Evolutionary conservation across 1,140 invertebrate species (phyloP).

Genomic region (Nomia melanderi): DNA sequence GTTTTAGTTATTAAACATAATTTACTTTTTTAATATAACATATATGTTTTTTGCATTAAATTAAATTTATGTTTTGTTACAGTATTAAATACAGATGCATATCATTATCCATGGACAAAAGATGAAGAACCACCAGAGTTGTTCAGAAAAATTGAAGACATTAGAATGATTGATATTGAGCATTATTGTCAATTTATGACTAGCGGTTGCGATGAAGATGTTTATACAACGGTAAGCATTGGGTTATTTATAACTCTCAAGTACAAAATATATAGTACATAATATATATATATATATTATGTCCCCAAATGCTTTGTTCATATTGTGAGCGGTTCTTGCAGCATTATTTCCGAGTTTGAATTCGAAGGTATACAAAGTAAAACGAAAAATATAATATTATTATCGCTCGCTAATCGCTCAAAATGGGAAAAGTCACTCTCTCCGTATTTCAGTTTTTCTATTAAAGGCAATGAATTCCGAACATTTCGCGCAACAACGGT

Average conservation of each 20-base stretch:
- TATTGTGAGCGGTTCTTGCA: too few relatives aligned
- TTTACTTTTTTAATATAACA: neutral
- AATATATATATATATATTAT: too few relatives aligned
- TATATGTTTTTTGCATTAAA: constrained; percentile 11
- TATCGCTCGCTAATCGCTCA: too few relatives aligned
- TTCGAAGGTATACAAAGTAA: too few relatives aligned
- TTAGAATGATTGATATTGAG: constrained; percentile 85
- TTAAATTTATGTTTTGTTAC: constrained; percentile 19
- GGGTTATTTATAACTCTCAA: neutral
- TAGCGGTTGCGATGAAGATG: neutral
- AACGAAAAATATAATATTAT: too few relatives aligned
- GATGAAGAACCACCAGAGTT: constrained; percentile 86
- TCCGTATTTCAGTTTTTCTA: too few relatives aligned
- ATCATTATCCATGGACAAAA: constrained; percentile 80
- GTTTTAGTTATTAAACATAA: constrained; percentile 11
- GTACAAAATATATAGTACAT: neutral
- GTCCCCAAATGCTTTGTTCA: too few relatives aligned
- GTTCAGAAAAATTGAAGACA: constrained; percentile 81
- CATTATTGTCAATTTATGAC: constrained; percentile 85
- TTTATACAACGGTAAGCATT: constrained; percentile 7
- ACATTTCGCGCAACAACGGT: too few relatives aligned
- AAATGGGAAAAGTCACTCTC: too few relatives aligned
- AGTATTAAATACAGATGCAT: constrained; percentile 64
- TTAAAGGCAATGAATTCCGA: too few relatives aligned
- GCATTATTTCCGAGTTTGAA: too few relatives aligned